Conservation (phyloP, 2,888 invertebrate species). For the Tridacna gigas region DNA sequence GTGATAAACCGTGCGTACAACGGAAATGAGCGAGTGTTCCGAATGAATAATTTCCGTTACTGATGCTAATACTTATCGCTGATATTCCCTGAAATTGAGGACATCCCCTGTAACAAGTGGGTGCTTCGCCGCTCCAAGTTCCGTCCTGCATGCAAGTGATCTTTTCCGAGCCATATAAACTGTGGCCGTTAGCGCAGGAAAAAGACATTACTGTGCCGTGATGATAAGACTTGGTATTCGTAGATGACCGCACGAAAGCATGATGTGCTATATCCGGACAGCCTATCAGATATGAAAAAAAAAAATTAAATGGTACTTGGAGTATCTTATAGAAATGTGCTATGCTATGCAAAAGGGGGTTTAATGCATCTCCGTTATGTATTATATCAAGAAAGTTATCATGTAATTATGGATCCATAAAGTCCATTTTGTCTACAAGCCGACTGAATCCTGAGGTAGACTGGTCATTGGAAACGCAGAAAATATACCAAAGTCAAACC, state of each 20-base stretch:
- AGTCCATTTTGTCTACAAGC: no score
- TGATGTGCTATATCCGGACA: conserved; percentile 5
- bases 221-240: conserved; percentile 29
- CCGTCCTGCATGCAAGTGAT: neutral
- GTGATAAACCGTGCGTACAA: neutral
- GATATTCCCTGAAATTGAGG: neutral
- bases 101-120: conserved; percentile 19
- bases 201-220: conserved; percentile 41
- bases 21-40: conserved; percentile 13
- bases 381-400: no score
- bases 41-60: conserved; percentile 18
- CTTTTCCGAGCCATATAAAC: conserved; percentile 28
- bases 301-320: neutral
- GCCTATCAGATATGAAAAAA: neutral
- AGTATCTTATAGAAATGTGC: no score
- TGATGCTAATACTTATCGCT: neutral
- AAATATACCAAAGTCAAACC: neutral
- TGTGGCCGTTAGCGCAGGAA: conserved; percentile 24
- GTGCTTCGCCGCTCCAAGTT: neutral
- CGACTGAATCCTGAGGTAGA: no score
- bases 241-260: neutral
- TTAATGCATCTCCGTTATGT: no score
- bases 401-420: no score
- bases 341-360: no score
- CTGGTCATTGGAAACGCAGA: no score